Conservation (phyloP, 92 coral and sea anemone genomes). For the Montipora capitata region DNA sequence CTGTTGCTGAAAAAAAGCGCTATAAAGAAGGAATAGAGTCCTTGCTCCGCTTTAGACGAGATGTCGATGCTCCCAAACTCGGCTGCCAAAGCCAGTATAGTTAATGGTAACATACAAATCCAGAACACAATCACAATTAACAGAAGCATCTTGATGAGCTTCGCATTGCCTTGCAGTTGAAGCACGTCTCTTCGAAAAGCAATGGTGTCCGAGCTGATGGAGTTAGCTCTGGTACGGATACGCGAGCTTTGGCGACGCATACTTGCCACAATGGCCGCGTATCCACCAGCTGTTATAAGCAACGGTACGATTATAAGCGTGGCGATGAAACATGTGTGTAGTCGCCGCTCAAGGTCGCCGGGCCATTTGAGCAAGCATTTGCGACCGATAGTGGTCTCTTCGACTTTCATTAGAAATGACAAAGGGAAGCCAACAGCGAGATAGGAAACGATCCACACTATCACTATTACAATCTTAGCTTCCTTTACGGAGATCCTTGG, state of each 20-base stretch:
- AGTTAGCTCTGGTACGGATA: constrained; percentile 62
- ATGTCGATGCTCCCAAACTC: constrained; percentile 77
- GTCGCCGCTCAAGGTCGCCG: constrained; percentile 65
- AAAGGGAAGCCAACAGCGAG: constrained; percentile 86
- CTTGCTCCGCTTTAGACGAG: constrained; percentile 44
- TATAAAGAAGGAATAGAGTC: constrained; percentile 71
- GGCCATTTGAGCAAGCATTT: constrained; percentile 82
- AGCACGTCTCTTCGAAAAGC: constrained; percentile 70
- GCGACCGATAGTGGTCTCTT: constrained; percentile 60
- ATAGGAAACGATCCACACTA: constrained; percentile 84
- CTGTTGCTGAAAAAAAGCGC: constrained; percentile 95
- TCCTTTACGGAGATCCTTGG: constrained; percentile 60
- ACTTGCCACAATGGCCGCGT: constrained; percentile 70
- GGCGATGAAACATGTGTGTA: constrained; percentile 83
- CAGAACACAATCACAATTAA: constrained; percentile 92
- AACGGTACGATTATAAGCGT: constrained; percentile 79
- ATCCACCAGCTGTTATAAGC: constrained; percentile 80
- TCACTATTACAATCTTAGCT: constrained; percentile 75
- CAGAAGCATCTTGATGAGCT: constrained; percentile 93
- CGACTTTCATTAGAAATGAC: constrained; percentile 79
- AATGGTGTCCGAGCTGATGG: constrained; percentile 53
- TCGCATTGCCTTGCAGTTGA: constrained; percentile 74
- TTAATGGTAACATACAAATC: constrained; percentile 92
- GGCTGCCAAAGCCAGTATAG: constrained; percentile 79
- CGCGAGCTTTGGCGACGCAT: constrained; percentile 78